Evolutionary conservation across 1,140 invertebrate genomes (phyloP), one percentile per base, ranked within the genome.

Genomic region (Macrosteles quadrilineatus): DNA sequence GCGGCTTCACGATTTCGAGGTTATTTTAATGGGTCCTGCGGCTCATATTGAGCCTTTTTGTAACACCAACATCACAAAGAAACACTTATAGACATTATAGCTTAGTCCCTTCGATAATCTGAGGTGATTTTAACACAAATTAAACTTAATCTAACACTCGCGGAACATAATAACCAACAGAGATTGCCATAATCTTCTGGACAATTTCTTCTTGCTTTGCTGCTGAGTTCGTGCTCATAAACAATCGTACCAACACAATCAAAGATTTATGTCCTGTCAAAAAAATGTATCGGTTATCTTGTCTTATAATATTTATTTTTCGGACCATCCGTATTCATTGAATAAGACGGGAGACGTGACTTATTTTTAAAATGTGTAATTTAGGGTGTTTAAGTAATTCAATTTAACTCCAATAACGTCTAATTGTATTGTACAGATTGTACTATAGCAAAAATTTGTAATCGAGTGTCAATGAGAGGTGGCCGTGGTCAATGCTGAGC

Each of bases 1-100:
- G 53, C 67, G 67, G 67, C 67, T 69, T 69, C 53, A 11, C 64
- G 30, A 62, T 69, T 69, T 69, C 67, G 50, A 69, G 67, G 67
- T 69, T 69, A 69, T 59, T 69, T 59, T 69, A 27, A 55, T 25
- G 25, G 9, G 3, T 62, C 19, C 25, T 36, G 32, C 14, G 32
- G 32, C 27, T 23, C 36, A 36, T 12, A 36, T 57, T 21, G 29
- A 36, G 6, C 30, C 27, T 25, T 59, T 21, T 19, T 40, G 19
- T 27, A 57, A 12, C 55, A 59, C 50, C n/a, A 4, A 43, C 23
- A 66, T 21, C 40, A 66, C 23, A 43, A 14, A 36, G 4, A 36
- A 2, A 43, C 40, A 23, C 9, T 62, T 6, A 27, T 25, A 27
- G 11, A n/a, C 29, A 27, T 4, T 29, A 9, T 29, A 19, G 11